Evolutionary conservation across 2,888 invertebrate species (phyloP), one percentile per base, ranked within the genome.

Genomic region (Sisyra terminalis): DNA sequence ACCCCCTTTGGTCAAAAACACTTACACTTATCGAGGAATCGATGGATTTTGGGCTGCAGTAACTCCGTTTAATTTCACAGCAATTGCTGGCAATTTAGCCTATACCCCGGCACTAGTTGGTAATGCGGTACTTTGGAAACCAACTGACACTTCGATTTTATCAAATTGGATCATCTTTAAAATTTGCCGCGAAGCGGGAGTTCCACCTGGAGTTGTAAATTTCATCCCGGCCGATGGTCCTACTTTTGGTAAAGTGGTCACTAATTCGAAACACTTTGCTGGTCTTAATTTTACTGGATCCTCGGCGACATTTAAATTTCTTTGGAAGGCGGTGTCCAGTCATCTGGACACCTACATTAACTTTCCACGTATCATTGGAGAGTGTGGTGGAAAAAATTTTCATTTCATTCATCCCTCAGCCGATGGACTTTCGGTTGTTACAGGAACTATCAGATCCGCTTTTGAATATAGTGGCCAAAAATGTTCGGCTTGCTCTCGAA

Each of bases 311-410:
- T 96, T 96, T 61, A 83, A 85, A 56, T 76, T 83, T 52, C 62
- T 98, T 36, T 98, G 96, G 96, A 77, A 78, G 51, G 84, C 87
- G 60, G 90, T 96, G 24, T 94, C 88, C 13, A 67, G 83, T 48
- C 96, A 96, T 57, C 71, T 98, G 34, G 70, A 74, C 50, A 73
- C 62, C 2, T 98, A 94, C 60, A 71, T 64, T 34, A 89, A 88
- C 57, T 98, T 92, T 61, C 98, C 98, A 0, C 75, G 94, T 49
- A 64, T 99, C 42, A 83, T 96, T 53, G 84, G 88, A 46, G 98
- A 98, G 66, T 97, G 96, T 63, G 98, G 98, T 41, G 98, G 98
- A 17, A 99, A 99, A 64, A 99, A 98, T 66, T 98, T 85, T 62
- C 98, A 99, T 61, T 93, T 98, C 55, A 70, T 98, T 18, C 98